Evolutionary conservation across 2,888 invertebrate genomes (phyloP), one percentile per base, ranked within the genome.

Genomic region (Ophion slaviceki): DNA sequence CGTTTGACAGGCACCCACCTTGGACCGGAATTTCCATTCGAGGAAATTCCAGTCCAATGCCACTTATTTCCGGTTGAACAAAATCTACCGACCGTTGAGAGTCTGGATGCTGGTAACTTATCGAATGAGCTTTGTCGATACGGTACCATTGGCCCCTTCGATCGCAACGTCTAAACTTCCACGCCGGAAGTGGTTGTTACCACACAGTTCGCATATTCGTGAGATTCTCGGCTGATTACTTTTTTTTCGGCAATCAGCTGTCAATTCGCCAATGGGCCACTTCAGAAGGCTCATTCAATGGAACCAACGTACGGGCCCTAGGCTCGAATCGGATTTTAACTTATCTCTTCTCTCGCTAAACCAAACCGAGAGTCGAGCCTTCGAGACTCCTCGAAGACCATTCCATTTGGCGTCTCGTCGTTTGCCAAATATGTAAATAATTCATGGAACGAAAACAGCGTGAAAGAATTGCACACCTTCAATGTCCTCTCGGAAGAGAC

Each of bases 371-470:
- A 17, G 17, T n/a, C 8, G 20, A 62, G 32, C 11, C 36, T 28
- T 59, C 45, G 0, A 59, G n/a, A 36, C 24, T 24, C 40, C 53
- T 45, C 47, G 11, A 8, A 24, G 53, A 53, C 72, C 57, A 47
- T 64, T 24, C 36, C 24, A 84, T 77, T 59, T 36, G 47, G 32
- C 68, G 17, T 70, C 32, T 32, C 5, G 14, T 24, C 57, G 45
- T 45, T 62, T 28, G 68, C 67, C 24, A 59, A 76, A 74, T 28
- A 36, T 85, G 81, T 85, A 85, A 81, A 85, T 81, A 82, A 70
- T 71, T 75, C 32, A 59, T 59, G 28, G 68, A 36, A 70, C 28
- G 24, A 67, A 24, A 67, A 36, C 11, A 53, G 20, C 40, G 40
- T 61, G 62, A 76, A 62, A 66, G 61, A 28, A 67, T 17, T 45